phyloP scores from a whole-genome alignment of 2,888 invertebrate genomes.

The Lepidonotus clava region DNA sequence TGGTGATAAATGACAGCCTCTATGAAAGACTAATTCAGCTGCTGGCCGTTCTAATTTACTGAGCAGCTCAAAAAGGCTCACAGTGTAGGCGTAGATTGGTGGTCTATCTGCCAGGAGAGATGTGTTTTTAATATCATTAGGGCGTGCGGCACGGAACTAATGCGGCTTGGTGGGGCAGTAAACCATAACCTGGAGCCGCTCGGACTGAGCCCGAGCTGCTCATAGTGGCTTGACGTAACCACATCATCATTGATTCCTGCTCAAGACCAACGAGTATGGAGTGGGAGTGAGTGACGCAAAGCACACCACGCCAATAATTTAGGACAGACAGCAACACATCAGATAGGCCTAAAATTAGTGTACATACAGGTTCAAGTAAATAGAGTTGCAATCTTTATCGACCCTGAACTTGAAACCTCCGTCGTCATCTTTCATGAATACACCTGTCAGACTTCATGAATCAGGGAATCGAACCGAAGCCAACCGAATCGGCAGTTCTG shows the following conservation, averaged over 20 bases:
- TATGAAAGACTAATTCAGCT: background rate
- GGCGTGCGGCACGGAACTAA: background rate
- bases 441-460: no score
- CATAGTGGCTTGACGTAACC: no score
- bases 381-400: no score
- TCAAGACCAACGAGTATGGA: no score
- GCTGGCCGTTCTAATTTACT: background rate
- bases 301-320: no score
- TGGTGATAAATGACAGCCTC: background rate
- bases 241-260: slow-evolving; percentile 18
- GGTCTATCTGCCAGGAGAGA: background rate
- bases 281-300: background rate
- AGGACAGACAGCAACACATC: no score
- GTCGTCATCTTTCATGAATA: no score
- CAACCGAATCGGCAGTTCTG: no score
- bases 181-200: slow-evolving; percentile 17
- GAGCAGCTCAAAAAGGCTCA: background rate
- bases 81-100: background rate
- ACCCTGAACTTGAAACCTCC: no score
- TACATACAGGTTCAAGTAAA: no score
- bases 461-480: no score
- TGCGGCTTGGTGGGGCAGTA: background rate
- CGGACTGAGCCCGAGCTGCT: background rate
- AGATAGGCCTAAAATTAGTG: no score
- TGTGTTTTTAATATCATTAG: background rate